Percentiles rank a stretch among this genome's conserved stretches.
Conservation (phyloP, 1,140 invertebrate genomes). For the Drosophila insularis region DNA sequence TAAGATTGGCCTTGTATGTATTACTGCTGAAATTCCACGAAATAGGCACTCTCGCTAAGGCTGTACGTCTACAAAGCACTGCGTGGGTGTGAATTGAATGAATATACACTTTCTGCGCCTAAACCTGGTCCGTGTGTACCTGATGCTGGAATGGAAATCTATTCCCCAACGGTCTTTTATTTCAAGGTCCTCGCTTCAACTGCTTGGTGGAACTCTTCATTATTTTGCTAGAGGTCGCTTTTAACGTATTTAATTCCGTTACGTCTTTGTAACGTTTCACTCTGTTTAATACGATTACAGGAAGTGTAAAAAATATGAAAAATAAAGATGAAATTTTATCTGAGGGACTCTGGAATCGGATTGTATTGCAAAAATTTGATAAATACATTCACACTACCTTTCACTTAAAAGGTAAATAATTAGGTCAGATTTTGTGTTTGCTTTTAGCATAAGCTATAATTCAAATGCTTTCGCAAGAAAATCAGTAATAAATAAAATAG, state of each 20-base stretch:
- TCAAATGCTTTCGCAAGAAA: too few relatives aligned
- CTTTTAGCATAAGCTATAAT: too few relatives aligned
- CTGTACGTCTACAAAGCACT: neutral
- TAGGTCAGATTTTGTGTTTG: too few relatives aligned
- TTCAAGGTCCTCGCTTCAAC: neutral
- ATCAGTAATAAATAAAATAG: too few relatives aligned
- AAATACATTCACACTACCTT: too few relatives aligned
- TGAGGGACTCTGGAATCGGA: too few relatives aligned
- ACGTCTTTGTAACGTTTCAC: neutral
- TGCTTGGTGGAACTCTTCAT: neutral
- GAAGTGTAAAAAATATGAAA: neutral
- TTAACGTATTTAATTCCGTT: neutral
- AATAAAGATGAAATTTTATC: too few relatives aligned
- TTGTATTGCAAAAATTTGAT: too few relatives aligned
- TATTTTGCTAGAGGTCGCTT: constrained; percentile 1
- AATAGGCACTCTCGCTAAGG: neutral
- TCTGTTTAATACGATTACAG: too few relatives aligned
- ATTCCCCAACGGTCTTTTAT: neutral
- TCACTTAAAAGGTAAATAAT: too few relatives aligned
- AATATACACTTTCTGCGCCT: neutral
- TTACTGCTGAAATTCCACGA: neutral
- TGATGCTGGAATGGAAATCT: constrained; percentile 4
- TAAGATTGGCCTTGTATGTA: neutral
- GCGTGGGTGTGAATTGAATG: neutral
- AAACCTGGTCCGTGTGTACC: constrained; percentile 9